Base-by-base conservation (phyloP, 2,888 invertebrate genomes). In the Thera obeliscata region DNA sequence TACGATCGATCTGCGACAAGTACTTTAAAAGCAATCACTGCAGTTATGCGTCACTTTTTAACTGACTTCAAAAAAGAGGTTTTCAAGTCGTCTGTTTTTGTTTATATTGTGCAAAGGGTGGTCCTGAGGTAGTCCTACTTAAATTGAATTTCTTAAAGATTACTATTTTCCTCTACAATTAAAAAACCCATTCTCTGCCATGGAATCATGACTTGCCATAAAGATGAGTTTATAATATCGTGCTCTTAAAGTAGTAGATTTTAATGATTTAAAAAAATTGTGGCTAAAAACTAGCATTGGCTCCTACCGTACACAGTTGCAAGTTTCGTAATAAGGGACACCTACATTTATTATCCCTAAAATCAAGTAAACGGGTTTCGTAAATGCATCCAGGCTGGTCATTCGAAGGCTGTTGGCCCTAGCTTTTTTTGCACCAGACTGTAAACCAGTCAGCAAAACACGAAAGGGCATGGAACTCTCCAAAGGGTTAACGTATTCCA, bases 331-430 rank as follows among this genome's bases (percentile, higher is more conserved):
- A 46, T 46, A 9, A 1, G 9, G 38, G 43, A 2, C 9, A 46
- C 64, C 6, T 8, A 57, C 48, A 57, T 55, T 58, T 71, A 52
- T 66, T 63, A 61, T 54, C 33, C 52, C 33, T 52, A 52, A 56
- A 48, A 61, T 58, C 62, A 63, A 46, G 59, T 56, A 52, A 64
- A 61, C 71, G 41, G 68, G 68, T 71, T 70, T 68, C 8, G 56
- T 63, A 41, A 66, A 71, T 66, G 65, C 11, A 41, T 67, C 62
- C 56, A 50, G 41, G 3, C 55, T 49, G 55, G 36, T 48, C 64
- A 56, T 71, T 66, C 58, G 58, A 60, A 75, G 73, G 75, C 68
- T 57, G 49, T 66, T 71, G 75, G 72, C 67, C 66, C 64, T 58
- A 64, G 48, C 12, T 56, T 59, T 65, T 63, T 66, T 65, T 66